phyloP scores from a whole-genome alignment of 2,113 vertebrate species.

The Poicephalus gulielmi region DNA sequence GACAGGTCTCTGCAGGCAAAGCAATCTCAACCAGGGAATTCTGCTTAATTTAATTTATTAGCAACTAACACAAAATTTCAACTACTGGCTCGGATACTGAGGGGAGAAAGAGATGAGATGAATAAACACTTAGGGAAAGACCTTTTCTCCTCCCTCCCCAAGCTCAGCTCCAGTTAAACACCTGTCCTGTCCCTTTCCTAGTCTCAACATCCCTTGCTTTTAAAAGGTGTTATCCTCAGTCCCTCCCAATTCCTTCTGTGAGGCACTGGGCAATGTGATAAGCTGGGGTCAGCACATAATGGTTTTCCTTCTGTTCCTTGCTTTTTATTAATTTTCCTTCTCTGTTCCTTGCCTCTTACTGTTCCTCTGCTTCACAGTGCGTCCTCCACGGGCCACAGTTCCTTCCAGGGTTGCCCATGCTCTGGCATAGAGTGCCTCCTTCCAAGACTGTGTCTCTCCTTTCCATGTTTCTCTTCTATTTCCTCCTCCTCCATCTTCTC shows the following conservation, averaged over 20 bases:
- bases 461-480: background rate
- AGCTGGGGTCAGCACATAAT: background rate
- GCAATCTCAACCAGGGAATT: background rate
- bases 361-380: background rate
- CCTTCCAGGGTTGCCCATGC: background rate
- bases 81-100: background rate
- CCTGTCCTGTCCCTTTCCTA: background rate
- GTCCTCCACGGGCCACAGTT: background rate
- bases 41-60: background rate
- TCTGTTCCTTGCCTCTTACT: background rate
- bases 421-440: background rate
- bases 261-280: background rate
- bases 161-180: background rate
- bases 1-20: background rate
- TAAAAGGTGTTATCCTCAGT: accelerated
- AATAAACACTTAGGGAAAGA: background rate
- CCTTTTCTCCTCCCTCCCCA: background rate
- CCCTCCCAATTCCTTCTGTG: background rate
- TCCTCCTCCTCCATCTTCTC: background rate
- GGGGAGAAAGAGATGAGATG: background rate
- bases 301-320: background rate
- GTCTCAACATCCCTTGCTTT: background rate
- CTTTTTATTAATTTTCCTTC: background rate
- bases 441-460: background rate
- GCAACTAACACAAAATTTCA: background rate